Evolutionary conservation across 2,113 vertebrate species (phyloP).

Genomic region (Pelodiscus sinensis): DNA sequence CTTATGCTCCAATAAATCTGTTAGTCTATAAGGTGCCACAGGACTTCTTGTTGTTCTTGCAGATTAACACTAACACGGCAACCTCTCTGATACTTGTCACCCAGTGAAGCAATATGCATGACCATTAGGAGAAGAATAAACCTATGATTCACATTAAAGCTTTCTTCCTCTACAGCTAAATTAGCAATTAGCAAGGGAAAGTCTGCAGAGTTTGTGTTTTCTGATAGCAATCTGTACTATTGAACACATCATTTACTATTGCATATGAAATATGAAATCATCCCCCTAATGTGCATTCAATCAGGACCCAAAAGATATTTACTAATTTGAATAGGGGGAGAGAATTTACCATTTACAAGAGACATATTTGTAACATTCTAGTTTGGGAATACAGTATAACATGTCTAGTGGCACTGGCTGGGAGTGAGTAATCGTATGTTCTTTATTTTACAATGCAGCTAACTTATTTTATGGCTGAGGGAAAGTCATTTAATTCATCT

Average conservation of each 20-base stretch:
- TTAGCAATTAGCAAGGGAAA: constrained; percentile 51
- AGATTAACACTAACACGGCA: no score
- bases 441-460: neutral
- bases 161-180: constrained; percentile 45
- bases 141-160: constrained; percentile 46
- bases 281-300: neutral
- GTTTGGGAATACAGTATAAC: neutral
- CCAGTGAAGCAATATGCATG: neutral
- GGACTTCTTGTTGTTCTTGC: no score
- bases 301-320: neutral
- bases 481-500: neutral
- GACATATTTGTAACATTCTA: neutral
- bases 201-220: constrained; percentile 27
- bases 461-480: neutral
- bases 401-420: neutral
- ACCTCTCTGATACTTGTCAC: no score
- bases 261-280: constrained; percentile 16
- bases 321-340: neutral
- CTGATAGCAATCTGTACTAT: constrained; percentile 33
- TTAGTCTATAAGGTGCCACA: no score
- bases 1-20: no score
- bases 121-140: constrained; percentile 60
- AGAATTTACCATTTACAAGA: neutral
- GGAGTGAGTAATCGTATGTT: neutral
- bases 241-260: constrained; percentile 29